phyloP scores from a whole-genome alignment of 2,888 invertebrate species.

The Pachymerium ferrugineum region DNA sequence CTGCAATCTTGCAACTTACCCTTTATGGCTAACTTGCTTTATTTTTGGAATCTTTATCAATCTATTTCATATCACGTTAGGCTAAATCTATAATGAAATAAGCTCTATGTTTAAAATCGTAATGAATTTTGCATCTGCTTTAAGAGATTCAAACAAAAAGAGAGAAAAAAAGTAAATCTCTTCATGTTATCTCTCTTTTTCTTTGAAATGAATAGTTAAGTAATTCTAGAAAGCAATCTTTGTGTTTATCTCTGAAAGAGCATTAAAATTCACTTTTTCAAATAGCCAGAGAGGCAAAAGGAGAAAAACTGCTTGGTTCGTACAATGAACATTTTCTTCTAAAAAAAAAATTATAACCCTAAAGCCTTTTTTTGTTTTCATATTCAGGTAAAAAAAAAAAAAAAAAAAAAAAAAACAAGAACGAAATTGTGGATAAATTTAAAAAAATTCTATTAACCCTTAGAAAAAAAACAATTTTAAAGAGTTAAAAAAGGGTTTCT shows the following conservation, averaged over 20 bases:
- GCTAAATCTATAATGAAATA: background rate
- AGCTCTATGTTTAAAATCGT: background rate
- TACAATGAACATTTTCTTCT: background rate
- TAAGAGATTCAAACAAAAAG: background rate
- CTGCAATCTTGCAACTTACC: background rate
- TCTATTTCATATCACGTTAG: background rate
- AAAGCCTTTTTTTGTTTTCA: background rate
- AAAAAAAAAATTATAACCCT: background rate
- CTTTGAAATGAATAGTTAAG: conserved; percentile 7
- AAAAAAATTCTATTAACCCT: no score
- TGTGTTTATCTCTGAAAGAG: background rate
- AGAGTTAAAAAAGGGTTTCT: background rate
- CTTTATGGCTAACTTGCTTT: background rate
- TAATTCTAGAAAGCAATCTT: background rate
- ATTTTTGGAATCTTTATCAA: background rate
- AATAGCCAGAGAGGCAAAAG: background rate
- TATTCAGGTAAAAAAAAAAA: background rate
- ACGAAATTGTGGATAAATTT: background rate
- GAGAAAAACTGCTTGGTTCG: no score
- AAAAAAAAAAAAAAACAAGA: background rate
- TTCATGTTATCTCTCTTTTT: background rate
- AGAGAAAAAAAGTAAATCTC: background rate
- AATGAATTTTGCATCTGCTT: no score
- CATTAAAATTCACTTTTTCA: conserved; percentile 1
- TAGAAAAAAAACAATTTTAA: no score